Evolutionary conservation across 2,888 invertebrate species (phyloP).

Genomic region (Heliconius ismenius): DNA sequence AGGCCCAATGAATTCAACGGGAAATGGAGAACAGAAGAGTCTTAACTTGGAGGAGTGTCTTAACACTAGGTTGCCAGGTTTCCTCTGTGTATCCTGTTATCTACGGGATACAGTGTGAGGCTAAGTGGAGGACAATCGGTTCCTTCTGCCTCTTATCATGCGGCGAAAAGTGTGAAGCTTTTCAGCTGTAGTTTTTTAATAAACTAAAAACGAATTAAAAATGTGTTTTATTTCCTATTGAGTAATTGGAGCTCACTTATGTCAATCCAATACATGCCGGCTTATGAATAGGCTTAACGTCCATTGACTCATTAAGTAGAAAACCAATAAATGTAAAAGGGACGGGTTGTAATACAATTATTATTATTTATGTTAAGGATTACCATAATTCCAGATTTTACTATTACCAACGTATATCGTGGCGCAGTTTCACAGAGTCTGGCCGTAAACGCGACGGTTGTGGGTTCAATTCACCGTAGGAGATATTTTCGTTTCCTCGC

Average conservation of each 20-base stretch:
- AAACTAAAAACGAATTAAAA: too few relatives aligned
- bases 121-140: background rate
- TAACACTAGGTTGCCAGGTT: too few relatives aligned
- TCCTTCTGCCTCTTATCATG: background rate
- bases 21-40: too few relatives aligned
- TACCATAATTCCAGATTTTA: too few relatives aligned
- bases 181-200: too few relatives aligned
- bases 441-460: background rate
- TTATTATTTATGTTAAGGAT: too few relatives aligned
- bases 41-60: too few relatives aligned
- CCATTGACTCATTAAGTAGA: slow-evolving; percentile 10
- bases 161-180: background rate
- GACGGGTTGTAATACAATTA: too few relatives aligned
- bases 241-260: background rate
- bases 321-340: background rate
- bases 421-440: background rate
- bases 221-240: background rate
- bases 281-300: slow-evolving; percentile 9
- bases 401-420: background rate
- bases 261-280: background rate
- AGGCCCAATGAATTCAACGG: too few relatives aligned
- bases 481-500: background rate
- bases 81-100: too few relatives aligned
- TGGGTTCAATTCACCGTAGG: background rate
- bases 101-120: too few relatives aligned